Percentiles rank a stretch among this genome's conserved stretches.
Conservation (phyloP, 2,113 vertebrate species). For the Leiothrix lutea region DNA sequence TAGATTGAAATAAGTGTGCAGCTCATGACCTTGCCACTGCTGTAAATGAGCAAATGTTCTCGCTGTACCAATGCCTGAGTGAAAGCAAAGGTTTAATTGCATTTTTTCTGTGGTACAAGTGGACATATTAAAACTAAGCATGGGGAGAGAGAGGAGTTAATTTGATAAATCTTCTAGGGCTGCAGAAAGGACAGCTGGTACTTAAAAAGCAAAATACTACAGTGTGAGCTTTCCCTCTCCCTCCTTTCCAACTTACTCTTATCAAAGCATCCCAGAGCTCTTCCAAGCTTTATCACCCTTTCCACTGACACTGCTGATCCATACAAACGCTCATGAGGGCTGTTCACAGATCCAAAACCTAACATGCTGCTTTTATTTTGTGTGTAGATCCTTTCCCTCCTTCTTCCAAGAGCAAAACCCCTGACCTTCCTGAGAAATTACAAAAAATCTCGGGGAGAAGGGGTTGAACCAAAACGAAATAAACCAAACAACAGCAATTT, state of each 20-base stretch:
- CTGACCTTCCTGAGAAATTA: neutral
- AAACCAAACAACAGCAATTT: neutral
- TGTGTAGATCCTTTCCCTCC: neutral
- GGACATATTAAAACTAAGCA: neutral
- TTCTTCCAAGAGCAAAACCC: neutral
- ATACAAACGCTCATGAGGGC: neutral
- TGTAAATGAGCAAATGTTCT: neutral
- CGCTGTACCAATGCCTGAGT: neutral
- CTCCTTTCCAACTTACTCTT: neutral
- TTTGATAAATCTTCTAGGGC: neutral
- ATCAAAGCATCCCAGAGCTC: neutral
- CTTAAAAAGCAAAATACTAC: neutral
- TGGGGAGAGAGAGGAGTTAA: neutral
- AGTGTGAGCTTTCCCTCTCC: neutral
- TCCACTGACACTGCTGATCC: neutral
- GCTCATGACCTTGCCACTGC: neutral
- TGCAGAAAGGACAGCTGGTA: neutral
- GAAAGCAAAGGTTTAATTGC: neutral
- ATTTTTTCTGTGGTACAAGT: neutral
- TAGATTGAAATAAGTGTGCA: neutral
- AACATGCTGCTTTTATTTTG: neutral
- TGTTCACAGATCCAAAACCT: neutral
- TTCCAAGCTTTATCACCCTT: neutral
- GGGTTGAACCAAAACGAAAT: neutral
- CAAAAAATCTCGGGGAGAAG: accelerated